Percentiles rank a stretch among this genome's conserved stretches.
These are phyloP conservation scores for Trissolcus basalis DNA, from an alignment of 1,140 invertebrate species.

Conservation along the genomic window DNA sequence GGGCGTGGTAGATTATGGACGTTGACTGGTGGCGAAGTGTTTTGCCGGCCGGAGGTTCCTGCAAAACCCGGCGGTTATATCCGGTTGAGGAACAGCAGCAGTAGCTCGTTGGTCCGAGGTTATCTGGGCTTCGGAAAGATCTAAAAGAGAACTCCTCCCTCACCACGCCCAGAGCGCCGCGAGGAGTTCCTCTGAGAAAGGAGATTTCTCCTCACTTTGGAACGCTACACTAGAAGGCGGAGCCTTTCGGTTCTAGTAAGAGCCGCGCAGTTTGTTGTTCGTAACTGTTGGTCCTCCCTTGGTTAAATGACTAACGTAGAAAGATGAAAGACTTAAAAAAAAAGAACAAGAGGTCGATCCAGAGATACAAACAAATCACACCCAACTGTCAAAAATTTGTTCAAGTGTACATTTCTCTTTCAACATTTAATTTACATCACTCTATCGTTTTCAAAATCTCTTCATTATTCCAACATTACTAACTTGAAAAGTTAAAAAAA, in stretches of 20 bases:
- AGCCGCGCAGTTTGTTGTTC: slow-evolving; percentile 36
- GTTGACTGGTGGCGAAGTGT: slow-evolving; percentile 3
- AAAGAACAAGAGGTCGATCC: background rate
- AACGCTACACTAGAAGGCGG: slow-evolving; percentile 70
- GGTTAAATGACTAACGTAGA: slow-evolving; percentile 52
- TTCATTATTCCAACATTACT: too few species aligned
- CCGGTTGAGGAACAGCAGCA: slow-evolving; percentile 37
- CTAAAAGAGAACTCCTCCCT: slow-evolving; percentile 67
- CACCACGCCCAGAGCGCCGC: slow-evolving; percentile 65
- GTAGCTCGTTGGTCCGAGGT: slow-evolving; percentile 55
- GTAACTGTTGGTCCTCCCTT: slow-evolving; percentile 30
- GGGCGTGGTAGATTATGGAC: slow-evolving; percentile 35
- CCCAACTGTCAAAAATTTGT: too few species aligned
- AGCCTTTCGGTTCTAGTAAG: slow-evolving; percentile 71
- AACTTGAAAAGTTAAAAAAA: too few species aligned
- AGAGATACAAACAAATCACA: background rate
- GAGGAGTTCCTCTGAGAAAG: slow-evolving; percentile 51
- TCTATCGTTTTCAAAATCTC: too few species aligned
- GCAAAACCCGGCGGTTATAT: slow-evolving; percentile 30
- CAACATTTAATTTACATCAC: too few species aligned
- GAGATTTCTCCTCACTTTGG: slow-evolving; percentile 52
- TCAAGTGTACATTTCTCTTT: too few species aligned
- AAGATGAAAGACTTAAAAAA: background rate
- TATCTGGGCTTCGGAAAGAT: slow-evolving; percentile 43
- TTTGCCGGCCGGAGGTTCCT: slow-evolving; percentile 7